Base-by-base conservation (phyloP, 2,113 vertebrate species). In the Neolamprologus longior region DNA sequence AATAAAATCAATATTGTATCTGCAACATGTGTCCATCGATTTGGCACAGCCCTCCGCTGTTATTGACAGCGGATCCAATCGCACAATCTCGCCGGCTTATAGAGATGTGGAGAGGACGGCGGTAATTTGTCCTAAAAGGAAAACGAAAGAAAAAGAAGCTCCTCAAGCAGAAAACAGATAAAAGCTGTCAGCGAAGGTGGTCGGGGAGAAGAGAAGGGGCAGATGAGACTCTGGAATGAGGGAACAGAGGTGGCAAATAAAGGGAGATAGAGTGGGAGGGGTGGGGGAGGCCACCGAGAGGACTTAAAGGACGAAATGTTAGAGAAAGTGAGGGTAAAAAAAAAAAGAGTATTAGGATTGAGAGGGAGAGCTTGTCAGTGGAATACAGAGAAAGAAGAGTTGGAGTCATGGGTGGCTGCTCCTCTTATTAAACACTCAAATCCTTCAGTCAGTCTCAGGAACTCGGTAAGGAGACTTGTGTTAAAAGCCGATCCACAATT, bases 1-100 rank as follows among this genome's bases (percentile, higher is more conserved):
- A 95, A 95, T 94, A 87, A 94, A 95, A 94, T 94, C 93, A 94
- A 95, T 95, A 95, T 90, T 84, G 54, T 82, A 90, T 92, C 86
- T 86, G 58, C 9, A 37, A 81, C 82, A 88, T 45, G 86, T 84
- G 89, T 91, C 83, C 78, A 89, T 91, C 81, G 89, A 95, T 92
- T 93, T 88, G 61, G 81, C 91, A 90, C 88, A 92, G 89, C 84
- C 81, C 66, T 45, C 40, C 6, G 42, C 42, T 63, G 52, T 92
- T 92, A 86, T 87, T 89, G 88, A 86, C 26, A 79, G 83, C 28
- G 37, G 71, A 87, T 93, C 89, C 76, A 87, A 92, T 57, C 55
- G 86, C 87, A 42, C 85, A 24, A 86, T 92, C 86, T 52, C 3
- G 8, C 21, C 7, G 31, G 85, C 86, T 91, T 81, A 92, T 80